These are phyloP conservation scores for Gambusia affinis DNA, from an alignment of 2,113 vertebrate genomes.

Conservation along the genomic window DNA sequence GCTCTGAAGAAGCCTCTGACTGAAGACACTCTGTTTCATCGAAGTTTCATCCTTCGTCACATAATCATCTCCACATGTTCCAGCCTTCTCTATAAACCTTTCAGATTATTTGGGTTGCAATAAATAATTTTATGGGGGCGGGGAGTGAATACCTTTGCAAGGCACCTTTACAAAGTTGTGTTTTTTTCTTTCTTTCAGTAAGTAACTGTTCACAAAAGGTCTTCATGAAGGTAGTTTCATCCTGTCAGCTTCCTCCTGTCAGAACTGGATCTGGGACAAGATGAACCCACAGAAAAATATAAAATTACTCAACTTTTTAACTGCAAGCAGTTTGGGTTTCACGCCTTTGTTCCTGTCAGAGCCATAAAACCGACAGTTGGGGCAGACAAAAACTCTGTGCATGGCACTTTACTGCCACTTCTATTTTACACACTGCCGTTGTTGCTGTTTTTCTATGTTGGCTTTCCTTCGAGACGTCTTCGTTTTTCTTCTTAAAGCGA, in stretches of 20 bases:
- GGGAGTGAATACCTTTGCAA: too few relatives aligned
- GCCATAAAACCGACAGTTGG: constrained; percentile 17
- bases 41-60: too few relatives aligned
- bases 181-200: neutral
- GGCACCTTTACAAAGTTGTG: too few relatives aligned
- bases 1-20: too few relatives aligned
- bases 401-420: constrained; percentile 49
- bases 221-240: constrained; percentile 16
- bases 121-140: too few relatives aligned
- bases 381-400: constrained; percentile 28
- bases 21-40: too few relatives aligned
- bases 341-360: constrained; percentile 26
- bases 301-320: constrained; percentile 54
- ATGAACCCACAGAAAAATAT: constrained; percentile 17
- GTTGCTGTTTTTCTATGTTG: neutral
- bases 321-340: constrained; percentile 57
- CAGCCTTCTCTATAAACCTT: too few relatives aligned
- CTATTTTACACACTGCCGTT: constrained; percentile 3
- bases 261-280: constrained; percentile 16
- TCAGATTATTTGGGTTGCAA: too few relatives aligned
- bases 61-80: too few relatives aligned
- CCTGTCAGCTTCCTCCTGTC: constrained; percentile 23
- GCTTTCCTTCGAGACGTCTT: constrained; percentile 12
- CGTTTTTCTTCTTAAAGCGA: constrained; percentile 36
- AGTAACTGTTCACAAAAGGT: constrained; percentile 36